Base-by-base conservation (phyloP, 2,797 vertebrate species). In the Trachops cirrhosus region DNA sequence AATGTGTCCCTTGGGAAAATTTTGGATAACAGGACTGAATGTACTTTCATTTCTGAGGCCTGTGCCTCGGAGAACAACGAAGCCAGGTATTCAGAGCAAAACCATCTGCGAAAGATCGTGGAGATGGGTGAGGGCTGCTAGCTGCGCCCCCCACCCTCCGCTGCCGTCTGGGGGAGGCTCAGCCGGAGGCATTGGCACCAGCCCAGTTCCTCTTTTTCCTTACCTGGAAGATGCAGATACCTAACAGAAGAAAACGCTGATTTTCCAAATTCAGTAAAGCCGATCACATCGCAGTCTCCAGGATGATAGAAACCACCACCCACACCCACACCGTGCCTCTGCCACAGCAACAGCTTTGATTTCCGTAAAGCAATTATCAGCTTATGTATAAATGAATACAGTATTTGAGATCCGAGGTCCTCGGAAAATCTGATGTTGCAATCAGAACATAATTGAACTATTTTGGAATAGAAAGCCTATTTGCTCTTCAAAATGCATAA, bases 361-460 rank as follows among this genome's bases (percentile, higher is more conserved):
- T 29, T 92, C 92, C 97, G 89, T 98, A 88, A 89, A 96, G 95
- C 80, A 96, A 94, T 97, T 67, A 97, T 97, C 86, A 93, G 94
- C 84, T 96, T 98, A 93, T 79, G 57, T 86, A 95, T 74, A 92
- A 93, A 88, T 91, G 97, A 98, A 96, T 94, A 96, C 75, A 95
- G 82, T 92, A 89, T 83, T 95, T 92, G 86, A 97, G 92, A 97
- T 88, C 85, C 89, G 97, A 97, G 84, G 54, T 90, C 75, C 90
- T 94, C 86, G 90, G 96, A 97, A 98, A 97, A 85, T 90, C 88
- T 91, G 59, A 90, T 82, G 85, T 89, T 97, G 95, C 92, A 98
- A 96, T 48, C 96, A 96, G 98, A 98, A 92, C 70, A 87, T 97
- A 98, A 98, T 44, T 52, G 94, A 95, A 89, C 92, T 98, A 97